Percentiles rank a stretch among this genome's conserved stretches.
These are phyloP conservation scores for Synergus umbraculus DNA, from an alignment of 2,888 invertebrate species.

Conservation along the genomic window DNA sequence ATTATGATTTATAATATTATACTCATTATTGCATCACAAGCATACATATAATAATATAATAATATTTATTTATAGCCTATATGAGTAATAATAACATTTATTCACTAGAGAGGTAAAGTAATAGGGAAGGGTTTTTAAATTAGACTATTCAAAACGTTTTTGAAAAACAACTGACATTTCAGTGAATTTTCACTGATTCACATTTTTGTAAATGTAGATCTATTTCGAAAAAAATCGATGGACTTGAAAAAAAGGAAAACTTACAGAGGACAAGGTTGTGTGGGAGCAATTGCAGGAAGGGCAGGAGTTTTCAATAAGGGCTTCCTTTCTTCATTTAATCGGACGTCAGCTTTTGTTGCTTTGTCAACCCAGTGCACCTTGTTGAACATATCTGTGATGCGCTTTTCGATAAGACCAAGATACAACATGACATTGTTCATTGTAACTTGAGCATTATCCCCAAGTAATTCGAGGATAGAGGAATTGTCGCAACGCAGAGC, in stretches of 20 bases:
- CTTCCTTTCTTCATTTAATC: slow-evolving; percentile 72
- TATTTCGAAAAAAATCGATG: no score
- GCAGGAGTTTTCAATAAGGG: slow-evolving; percentile 69
- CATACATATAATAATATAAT: no score
- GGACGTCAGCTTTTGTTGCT: slow-evolving; percentile 64
- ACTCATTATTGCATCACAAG: not conserved
- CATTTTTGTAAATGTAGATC: no score
- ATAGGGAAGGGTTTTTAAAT: no score
- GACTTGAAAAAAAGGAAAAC: slow-evolving; percentile 55
- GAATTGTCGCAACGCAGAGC: slow-evolving; percentile 86
- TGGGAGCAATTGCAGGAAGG: slow-evolving; percentile 74
- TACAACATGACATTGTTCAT: slow-evolving; percentile 89
- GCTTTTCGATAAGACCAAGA: slow-evolving; percentile 89
- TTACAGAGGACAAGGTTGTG: slow-evolving; percentile 79
- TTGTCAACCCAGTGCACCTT: slow-evolving; percentile 78
- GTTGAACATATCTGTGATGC: slow-evolving; percentile 83
- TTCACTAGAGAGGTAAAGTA: no score
- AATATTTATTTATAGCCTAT: no score
- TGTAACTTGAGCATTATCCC: slow-evolving; percentile 85
- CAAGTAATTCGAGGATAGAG: slow-evolving; percentile 85
- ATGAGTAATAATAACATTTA: no score
- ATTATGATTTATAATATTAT: not conserved
- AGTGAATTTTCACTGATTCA: no score
- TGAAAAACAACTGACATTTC: no score
- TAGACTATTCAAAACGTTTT: no score